A percentile compares a stretch with the other conserved stretches of the same genome.
Conservation (phyloP, 2,797 vertebrate species). For the Darevskia nairensis region DNA sequence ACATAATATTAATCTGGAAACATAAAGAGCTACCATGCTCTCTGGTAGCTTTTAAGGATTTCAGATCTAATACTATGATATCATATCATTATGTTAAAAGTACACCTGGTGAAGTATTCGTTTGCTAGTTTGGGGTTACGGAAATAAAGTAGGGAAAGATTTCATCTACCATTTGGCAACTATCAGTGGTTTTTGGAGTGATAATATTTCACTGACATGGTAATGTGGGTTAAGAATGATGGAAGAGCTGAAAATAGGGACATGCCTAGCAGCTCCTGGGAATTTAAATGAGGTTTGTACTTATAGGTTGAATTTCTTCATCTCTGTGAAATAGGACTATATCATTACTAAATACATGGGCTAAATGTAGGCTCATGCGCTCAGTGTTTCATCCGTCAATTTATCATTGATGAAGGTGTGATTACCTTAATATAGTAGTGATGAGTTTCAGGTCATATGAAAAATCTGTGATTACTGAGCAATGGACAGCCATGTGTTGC, state of each 20-base stretch:
- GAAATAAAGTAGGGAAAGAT: slow-evolving; percentile 17
- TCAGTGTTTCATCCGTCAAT: neutral
- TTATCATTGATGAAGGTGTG: neutral
- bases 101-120: slow-evolving; percentile 20
- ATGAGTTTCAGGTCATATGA: neutral
- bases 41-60: slow-evolving; percentile 10
- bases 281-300: neutral
- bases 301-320: neutral
- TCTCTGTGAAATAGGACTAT: neutral
- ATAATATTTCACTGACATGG: slow-evolving; percentile 34
- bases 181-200: neutral
- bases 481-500: neutral
- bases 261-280: neutral
- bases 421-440: neutral
- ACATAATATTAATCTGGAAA: slow-evolving; percentile 28
- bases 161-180: neutral
- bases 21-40: slow-evolving; percentile 22
- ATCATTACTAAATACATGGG: neutral
- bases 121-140: neutral
- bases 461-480: neutral
- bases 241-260: neutral
- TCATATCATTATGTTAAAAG: neutral
- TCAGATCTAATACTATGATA: neutral
- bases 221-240: slow-evolving; percentile 5
- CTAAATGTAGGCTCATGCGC: neutral